Conservation (phyloP, 2,113 vertebrate species). For the Lanius collurio region DNA sequence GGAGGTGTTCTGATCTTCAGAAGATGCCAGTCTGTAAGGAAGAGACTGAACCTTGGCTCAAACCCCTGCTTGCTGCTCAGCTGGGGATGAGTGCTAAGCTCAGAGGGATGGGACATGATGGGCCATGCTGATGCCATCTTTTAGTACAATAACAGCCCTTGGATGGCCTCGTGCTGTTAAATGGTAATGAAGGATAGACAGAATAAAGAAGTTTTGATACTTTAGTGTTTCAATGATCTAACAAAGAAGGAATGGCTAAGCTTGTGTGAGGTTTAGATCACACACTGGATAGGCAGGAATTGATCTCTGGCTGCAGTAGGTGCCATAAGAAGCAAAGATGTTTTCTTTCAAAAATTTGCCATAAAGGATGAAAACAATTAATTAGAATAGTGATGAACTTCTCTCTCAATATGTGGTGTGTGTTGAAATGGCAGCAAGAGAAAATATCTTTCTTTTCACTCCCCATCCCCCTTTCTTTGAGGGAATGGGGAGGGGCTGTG, state of each 20-base stretch:
- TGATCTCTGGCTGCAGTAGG: slow-evolving; percentile 9
- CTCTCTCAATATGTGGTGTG: not conserved
- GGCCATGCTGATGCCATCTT: not conserved
- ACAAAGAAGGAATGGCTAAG: not conserved
- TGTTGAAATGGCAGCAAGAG: not conserved
- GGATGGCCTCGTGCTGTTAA: not conserved
- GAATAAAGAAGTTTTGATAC: slow-evolving; percentile 2
- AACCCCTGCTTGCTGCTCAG: not conserved
- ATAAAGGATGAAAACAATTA: not conserved
- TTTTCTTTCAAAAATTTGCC: not conserved
- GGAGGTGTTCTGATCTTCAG: not conserved
- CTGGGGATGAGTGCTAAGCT: not conserved
- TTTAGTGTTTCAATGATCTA: not conserved
- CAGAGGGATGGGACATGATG: not conserved
- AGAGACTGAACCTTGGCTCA: not conserved
- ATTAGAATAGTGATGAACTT: not conserved
- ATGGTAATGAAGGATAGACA: not conserved
- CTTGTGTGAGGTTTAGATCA: not conserved
- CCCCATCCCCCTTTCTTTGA: not conserved
- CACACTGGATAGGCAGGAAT: not conserved
- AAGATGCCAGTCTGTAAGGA: not conserved
- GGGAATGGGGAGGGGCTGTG: not conserved
- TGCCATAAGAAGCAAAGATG: not conserved
- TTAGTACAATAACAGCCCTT: not conserved
- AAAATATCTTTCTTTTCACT: not conserved